Conservation (phyloP, 2,888 invertebrate genomes). For the Bimastos eiseni region DNA sequence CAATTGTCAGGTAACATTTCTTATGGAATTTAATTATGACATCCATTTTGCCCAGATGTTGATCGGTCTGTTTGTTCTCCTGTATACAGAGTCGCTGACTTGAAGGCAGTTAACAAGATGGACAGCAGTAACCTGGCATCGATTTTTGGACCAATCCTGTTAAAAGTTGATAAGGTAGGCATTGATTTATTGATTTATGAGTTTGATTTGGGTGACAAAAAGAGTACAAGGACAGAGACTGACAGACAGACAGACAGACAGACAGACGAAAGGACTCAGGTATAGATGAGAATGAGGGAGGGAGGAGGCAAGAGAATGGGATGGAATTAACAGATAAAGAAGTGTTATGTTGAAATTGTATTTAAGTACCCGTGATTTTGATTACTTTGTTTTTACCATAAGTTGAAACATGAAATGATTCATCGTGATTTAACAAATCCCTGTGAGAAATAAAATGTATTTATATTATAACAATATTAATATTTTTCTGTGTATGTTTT, state of each 20-base stretch:
- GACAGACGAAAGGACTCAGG: neutral
- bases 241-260: neutral
- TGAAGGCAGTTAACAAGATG: constrained; percentile 81
- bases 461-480: too few relatives aligned
- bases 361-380: too few relatives aligned
- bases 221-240: too few relatives aligned
- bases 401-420: too few relatives aligned
- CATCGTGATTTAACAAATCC: too few relatives aligned
- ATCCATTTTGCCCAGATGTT: neutral
- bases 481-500: too few relatives aligned
- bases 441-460: too few relatives aligned
- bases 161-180: constrained; percentile 69
- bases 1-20: neutral
- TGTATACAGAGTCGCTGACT: constrained; percentile 63
- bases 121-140: constrained; percentile 80
- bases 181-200: neutral
- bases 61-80: neutral
- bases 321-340: neutral
- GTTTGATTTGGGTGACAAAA: neutral
- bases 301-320: neutral
- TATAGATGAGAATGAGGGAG: neutral
- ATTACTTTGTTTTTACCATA: too few relatives aligned
- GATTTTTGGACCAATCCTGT: constrained; percentile 85
- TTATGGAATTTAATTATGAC: neutral
- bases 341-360: neutral